phyloP scores from a whole-genome alignment of 2,113 vertebrate species.

The Aythya baeri region DNA sequence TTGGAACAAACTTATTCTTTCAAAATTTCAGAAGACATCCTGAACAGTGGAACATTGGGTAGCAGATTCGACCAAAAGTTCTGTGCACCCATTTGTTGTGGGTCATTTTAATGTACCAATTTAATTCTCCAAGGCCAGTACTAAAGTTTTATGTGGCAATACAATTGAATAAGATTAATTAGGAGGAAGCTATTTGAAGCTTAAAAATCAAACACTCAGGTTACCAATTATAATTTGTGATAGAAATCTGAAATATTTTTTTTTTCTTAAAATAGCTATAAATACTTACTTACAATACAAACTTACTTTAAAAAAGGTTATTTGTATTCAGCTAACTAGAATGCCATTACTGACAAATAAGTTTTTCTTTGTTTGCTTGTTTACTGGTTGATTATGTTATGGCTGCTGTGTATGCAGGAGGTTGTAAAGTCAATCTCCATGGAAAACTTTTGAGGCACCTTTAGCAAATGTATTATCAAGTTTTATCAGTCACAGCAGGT shows the following conservation, averaged over 20 bases:
- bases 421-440: background rate
- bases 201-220: background rate
- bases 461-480: background rate
- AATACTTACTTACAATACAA: background rate
- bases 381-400: background rate
- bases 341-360: background rate
- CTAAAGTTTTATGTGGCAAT: rapidly evolving
- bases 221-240: background rate
- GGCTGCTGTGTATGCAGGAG: background rate
- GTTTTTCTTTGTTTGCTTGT: background rate
- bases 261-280: background rate
- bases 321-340: background rate
- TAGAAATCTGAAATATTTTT: background rate
- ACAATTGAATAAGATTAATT: background rate
- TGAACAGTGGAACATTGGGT: rapidly evolving
- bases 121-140: background rate
- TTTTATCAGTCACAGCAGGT: slow-evolving; percentile 27
- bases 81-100: too few relatives aligned
- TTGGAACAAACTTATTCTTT: background rate
- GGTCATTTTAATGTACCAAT: background rate
- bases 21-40: rapidly evolving
- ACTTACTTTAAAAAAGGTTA: background rate
- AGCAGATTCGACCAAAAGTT: background rate
- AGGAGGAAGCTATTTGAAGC: background rate
- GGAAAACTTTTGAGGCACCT: slow-evolving; percentile 14